These are phyloP conservation scores for Romanogobio albipinnatus DNA, from an alignment of 2,113 vertebrate genomes.

Conservation along the genomic window DNA sequence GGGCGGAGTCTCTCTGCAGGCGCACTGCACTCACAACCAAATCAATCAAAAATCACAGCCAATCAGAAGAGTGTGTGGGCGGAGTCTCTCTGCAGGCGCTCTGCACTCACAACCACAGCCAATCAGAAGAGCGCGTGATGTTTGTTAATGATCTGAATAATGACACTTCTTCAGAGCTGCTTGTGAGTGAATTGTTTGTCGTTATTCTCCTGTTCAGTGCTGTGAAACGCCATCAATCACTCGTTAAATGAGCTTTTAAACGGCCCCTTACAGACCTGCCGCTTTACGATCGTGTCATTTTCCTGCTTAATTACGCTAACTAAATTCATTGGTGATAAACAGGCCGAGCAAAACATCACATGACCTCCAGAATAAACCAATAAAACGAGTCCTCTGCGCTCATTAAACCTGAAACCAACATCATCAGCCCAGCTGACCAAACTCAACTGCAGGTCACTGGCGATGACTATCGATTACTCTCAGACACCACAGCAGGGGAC, in stretches of 20 bases:
- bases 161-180: neutral
- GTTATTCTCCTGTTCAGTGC: neutral
- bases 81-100: too few relatives aligned
- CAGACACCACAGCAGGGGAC: too few relatives aligned
- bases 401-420: neutral
- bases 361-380: neutral
- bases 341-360: neutral
- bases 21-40: too few relatives aligned
- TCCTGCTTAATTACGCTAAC: slow-evolving; percentile 6
- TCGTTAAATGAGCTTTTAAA: neutral
- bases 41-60: too few relatives aligned
- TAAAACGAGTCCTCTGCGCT: neutral
- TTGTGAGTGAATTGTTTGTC: neutral
- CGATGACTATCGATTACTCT: too few relatives aligned
- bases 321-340: slow-evolving; percentile 12
- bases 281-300: neutral
- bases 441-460: too few relatives aligned
- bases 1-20: too few relatives aligned
- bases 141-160: neutral
- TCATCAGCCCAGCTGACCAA: too few relatives aligned
- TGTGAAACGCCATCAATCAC: neutral
- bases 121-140: too few relatives aligned
- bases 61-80: too few relatives aligned
- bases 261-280: neutral
- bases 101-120: too few relatives aligned